These are phyloP conservation scores for Ophion slaviceki DNA, from an alignment of 2,888 invertebrate species.

Conservation along the genomic window DNA sequence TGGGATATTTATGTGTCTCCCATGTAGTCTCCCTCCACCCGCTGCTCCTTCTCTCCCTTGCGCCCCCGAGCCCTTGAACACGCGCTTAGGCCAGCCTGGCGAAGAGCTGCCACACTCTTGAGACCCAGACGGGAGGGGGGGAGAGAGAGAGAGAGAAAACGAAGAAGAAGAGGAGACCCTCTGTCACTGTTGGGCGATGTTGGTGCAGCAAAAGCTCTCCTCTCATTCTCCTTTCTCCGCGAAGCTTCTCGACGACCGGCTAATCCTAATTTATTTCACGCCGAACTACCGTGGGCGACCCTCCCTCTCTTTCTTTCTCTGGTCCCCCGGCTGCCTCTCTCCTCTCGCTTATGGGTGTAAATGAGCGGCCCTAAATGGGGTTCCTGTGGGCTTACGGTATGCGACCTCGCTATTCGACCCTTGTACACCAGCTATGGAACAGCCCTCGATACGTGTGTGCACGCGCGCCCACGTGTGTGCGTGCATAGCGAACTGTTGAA, in stretches of 20 bases:
- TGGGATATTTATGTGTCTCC: constrained; percentile 64
- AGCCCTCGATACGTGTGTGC: constrained; percentile 4
- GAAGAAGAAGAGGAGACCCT: constrained; percentile 59
- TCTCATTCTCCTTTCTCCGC: constrained; percentile 49
- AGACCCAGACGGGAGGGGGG: constrained; percentile 54
- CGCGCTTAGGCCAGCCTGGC: constrained; percentile 19
- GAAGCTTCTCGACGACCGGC: constrained; percentile 45
- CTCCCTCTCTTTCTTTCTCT: constrained; percentile 42
- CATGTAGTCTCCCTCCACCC: constrained; percentile 31
- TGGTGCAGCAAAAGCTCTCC: constrained; percentile 56
- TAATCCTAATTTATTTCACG: constrained; percentile 67
- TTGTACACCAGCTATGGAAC: constrained; percentile 13
- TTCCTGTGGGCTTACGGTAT: constrained; percentile 65
- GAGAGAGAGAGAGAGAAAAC: constrained; percentile 37
- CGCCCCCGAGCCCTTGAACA: constrained; percentile 43
- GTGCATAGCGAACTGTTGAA: background rate
- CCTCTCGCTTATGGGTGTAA: constrained; percentile 66
- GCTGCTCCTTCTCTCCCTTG: constrained; percentile 10
- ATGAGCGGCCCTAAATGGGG: constrained; percentile 66
- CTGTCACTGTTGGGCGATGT: constrained; percentile 60
- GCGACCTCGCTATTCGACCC: constrained; percentile 62
- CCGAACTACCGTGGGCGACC: constrained; percentile 57
- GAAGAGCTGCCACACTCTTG: constrained; percentile 50
- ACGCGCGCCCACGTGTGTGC: background rate
- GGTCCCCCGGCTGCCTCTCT: constrained; percentile 44